phyloP scores from a whole-genome alignment of 2,888 invertebrate species.

The Glomeris marginata region DNA sequence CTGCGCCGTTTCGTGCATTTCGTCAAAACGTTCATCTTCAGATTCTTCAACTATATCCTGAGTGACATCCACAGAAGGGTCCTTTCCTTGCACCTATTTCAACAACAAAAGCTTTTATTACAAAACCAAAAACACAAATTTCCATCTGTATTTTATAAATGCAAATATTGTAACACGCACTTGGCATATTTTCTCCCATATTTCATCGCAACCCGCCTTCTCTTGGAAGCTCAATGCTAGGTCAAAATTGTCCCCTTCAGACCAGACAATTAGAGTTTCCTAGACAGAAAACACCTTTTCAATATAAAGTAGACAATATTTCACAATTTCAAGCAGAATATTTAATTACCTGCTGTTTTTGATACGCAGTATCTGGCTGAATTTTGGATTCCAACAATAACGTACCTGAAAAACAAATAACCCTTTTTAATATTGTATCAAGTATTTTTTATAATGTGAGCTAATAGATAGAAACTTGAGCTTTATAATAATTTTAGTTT shows the following conservation, averaged over 20 bases:
- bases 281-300: conserved; percentile 30
- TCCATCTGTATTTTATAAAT: not conserved
- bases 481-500: not conserved
- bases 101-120: too few species aligned
- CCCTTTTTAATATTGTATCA: too few species aligned
- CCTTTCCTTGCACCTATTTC: conserved; percentile 92
- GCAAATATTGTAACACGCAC: conserved; percentile 34
- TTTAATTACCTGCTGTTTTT: conserved; percentile 74
- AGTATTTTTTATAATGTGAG: too few species aligned
- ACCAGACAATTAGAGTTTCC: conserved; percentile 99
- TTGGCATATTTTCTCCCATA: conserved; percentile 99
- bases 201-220: conserved; percentile 99
- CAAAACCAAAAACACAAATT: not conserved
- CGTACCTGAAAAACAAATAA: conserved; percentile 37
- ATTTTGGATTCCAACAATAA: conserved; percentile 94
- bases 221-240: conserved; percentile 99
- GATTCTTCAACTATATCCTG: conserved; percentile 93
- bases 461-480: conserved; percentile 5
- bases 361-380: conserved; percentile 95
- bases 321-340: not conserved
- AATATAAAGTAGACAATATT: too few species aligned
- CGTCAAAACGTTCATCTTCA: conserved; percentile 92
- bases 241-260: conserved; percentile 98
- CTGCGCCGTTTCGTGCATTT: conserved; percentile 86
- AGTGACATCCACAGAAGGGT: conserved; percentile 95